Percentiles rank a stretch among this genome's conserved stretches.
phyloP scores from a whole-genome alignment of 1,140 invertebrate genomes.

The Chionoecetes opilio region DNA sequence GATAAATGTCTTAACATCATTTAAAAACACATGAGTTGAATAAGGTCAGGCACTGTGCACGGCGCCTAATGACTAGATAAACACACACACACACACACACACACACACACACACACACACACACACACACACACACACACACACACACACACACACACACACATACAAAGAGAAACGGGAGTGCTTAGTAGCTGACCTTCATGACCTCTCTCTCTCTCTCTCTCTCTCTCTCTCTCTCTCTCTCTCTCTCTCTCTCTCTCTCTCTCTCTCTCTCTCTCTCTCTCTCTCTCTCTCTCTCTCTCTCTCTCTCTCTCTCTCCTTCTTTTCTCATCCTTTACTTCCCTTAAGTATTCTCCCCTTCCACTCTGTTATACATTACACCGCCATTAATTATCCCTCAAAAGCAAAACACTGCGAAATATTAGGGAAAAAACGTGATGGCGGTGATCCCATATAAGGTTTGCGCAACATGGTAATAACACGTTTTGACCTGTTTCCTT shows the following conservation, averaged over 20 bases:
- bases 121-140: slow-evolving; percentile 18
- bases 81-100: background rate
- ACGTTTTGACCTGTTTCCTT: background rate
- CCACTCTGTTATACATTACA: background rate
- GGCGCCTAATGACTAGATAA: no score
- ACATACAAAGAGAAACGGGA: background rate
- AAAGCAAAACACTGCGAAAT: background rate
- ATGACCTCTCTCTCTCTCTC: background rate
- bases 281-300: background rate
- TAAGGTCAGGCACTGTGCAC: no score
- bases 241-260: slow-evolving; percentile 24
- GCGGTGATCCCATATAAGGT: background rate
- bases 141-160: slow-evolving; percentile 18
- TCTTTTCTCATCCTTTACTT: background rate
- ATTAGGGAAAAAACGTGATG: background rate
- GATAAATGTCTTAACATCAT: no score
- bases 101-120: slow-evolving; percentile 18
- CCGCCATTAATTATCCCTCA: background rate
- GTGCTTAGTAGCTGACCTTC: slow-evolving; percentile 27
- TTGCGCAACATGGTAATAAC: background rate
- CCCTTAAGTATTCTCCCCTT: background rate
- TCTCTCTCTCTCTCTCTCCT: background rate
- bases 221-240: slow-evolving; percentile 8
- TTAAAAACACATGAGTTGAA: no score
- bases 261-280: slow-evolving; percentile 5